Evolutionary conservation across 1,140 invertebrate genomes (phyloP), one percentile per base, ranked within the genome.

Genomic region (Drosophila lacertosa): DNA sequence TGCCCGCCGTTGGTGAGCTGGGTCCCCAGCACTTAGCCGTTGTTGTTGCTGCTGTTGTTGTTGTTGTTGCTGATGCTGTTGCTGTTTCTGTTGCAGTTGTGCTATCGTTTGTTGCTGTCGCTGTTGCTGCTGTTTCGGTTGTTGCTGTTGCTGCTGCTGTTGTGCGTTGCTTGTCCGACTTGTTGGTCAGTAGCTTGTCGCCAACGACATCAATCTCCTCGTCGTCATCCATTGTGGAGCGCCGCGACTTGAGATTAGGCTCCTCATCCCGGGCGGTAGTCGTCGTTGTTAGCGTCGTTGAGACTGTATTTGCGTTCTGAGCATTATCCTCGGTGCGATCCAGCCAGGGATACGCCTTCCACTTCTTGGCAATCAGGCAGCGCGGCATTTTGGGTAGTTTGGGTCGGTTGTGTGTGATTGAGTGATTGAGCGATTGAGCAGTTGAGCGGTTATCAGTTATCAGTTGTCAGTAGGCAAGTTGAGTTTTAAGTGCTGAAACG

Each of bases 291-390:
- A 64, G 20, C 91, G 90, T 48, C 72, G 88, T 10, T 55, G 60
- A 13, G 32, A 13, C 5, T 26, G 45, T 44, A 29, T 24, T 60
- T 47, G 55, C 24, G 24, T 5, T 5, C 26, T 29, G 24, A n/a
- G 48, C 66, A 29, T 53, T 81, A 54, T 93, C 93, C 70, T 95
- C 94, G 66, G 92, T 92, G 76, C 95, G 93, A 90, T 95, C 94
- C 84, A 94, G 94, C 95, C 95, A 95, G 74, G 95, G 95, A 92
- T 96, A 96, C 78, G 94, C 95, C 94, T 97, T 97, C 96, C 96
- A 97, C 93, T 97, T 97, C 92, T 97, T 97, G 79, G 96, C 96
- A 95, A 97, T 97, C 86, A 96, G 94, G 93, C 95, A 96, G 90
- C 95, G 95, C 92, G 96, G 96, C 96, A 96, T 96, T 45, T 57